These are phyloP conservation scores for Leuciscus waleckii DNA, from an alignment of 2,797 vertebrate species.

Conservation along the genomic window DNA sequence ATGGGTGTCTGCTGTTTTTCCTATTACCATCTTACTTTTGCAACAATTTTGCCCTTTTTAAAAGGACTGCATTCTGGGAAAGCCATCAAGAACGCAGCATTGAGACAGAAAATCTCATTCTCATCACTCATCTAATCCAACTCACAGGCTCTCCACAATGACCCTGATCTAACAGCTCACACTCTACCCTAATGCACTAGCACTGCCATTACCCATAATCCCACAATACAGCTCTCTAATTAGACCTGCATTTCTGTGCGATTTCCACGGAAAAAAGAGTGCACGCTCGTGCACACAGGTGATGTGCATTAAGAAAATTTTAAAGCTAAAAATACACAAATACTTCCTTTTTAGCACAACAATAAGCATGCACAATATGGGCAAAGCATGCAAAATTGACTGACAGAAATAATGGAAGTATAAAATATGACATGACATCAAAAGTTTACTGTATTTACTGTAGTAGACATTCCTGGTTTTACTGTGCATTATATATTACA, in stretches of 20 bases:
- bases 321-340: neutral
- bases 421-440: neutral
- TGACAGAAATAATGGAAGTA: neutral
- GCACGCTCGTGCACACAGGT: neutral
- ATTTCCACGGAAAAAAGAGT: neutral
- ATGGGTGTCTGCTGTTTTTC: constrained; percentile 10
- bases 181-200: constrained; percentile 33
- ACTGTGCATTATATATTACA: too few species aligned
- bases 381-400: neutral
- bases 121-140: constrained; percentile 47
- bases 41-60: constrained; percentile 22
- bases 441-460: neutral
- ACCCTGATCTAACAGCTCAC: constrained; percentile 46
- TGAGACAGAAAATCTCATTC: constrained; percentile 43
- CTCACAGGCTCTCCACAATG: constrained; percentile 43
- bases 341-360: neutral
- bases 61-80: neutral
- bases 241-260: constrained; percentile 38
- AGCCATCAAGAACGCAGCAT: constrained; percentile 12
- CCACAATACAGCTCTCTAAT: constrained; percentile 47
- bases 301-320: neutral
- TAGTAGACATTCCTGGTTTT: neutral
- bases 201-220: constrained; percentile 39
- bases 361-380: neutral
- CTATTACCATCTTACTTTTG: constrained; percentile 17